These are phyloP conservation scores for Rhinolophus ferrumequinum DNA, from an alignment of 2,113 vertebrate species.

Conservation along the genomic window DNA sequence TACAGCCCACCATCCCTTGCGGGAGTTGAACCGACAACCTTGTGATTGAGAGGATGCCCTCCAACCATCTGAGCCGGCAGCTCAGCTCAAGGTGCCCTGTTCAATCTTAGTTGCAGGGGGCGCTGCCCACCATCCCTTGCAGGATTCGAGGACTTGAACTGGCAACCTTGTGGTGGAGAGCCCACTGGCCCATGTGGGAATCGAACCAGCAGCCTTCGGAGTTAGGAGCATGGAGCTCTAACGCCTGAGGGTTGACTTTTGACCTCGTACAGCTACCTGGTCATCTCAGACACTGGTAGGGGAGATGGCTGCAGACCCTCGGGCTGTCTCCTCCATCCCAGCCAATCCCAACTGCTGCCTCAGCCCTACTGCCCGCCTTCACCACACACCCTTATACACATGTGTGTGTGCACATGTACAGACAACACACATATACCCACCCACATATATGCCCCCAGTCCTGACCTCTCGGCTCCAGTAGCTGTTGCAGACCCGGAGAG, in stretches of 20 bases:
- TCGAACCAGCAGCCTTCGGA: no score
- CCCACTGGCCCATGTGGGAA: no score
- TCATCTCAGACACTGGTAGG: not conserved
- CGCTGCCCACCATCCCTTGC: no score
- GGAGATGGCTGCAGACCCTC: not conserved
- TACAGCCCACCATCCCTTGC: no score
- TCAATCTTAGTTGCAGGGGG: no score
- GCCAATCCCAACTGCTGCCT: not conserved
- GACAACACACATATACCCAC: not conserved
- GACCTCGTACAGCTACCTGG: not conserved
- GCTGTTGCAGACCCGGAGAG: constrained; percentile 88
- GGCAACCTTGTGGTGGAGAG: no score
- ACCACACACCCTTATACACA: not conserved
- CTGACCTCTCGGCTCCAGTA: constrained; percentile 90
- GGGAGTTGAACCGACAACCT: no score
- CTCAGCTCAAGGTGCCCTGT: no score
- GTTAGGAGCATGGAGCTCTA: no score
- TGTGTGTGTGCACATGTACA: not conserved
- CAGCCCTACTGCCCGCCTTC: not conserved
- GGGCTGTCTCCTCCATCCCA: not conserved
- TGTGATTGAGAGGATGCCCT: no score
- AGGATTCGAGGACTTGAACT: no score
- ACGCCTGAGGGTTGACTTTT: not conserved
- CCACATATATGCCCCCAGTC: not conserved
- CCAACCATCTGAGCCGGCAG: no score